Conservation (phyloP, 1,140 invertebrate species). For the Drosophila hydei region DNA sequence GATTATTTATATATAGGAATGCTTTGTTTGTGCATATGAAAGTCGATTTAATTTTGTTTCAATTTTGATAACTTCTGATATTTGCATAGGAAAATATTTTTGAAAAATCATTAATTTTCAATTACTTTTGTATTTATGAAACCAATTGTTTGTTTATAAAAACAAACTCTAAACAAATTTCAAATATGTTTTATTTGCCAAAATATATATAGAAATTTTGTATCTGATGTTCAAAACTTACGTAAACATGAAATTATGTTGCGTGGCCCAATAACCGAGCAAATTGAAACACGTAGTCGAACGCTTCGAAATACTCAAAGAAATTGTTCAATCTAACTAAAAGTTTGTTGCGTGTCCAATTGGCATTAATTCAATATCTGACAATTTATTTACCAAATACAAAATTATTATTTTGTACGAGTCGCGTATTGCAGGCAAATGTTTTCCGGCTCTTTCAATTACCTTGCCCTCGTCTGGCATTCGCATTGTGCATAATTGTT, state of each 20-base stretch:
- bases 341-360: constrained; percentile 70
- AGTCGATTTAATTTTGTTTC: no score
- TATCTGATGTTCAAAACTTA: background rate
- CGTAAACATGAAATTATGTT: background rate
- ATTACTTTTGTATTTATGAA: no score
- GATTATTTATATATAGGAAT: no score
- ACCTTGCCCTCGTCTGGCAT: constrained; percentile 22
- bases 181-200: background rate
- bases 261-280: background rate
- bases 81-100: no score
- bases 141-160: no score
- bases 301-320: background rate
- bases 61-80: no score
- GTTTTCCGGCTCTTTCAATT: constrained; percentile 43
- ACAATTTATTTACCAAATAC: constrained; percentile 69
- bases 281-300: background rate
- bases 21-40: no score
- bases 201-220: background rate
- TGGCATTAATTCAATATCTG: constrained; percentile 67
- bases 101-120: no score
- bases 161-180: no score
- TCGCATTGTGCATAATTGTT: constrained; percentile 28
- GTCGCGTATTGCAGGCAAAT: constrained; percentile 40
- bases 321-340: constrained; percentile 66
- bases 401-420: constrained; percentile 74